Base-by-base conservation (phyloP, 2,888 invertebrate genomes). In the Troides helena region DNA sequence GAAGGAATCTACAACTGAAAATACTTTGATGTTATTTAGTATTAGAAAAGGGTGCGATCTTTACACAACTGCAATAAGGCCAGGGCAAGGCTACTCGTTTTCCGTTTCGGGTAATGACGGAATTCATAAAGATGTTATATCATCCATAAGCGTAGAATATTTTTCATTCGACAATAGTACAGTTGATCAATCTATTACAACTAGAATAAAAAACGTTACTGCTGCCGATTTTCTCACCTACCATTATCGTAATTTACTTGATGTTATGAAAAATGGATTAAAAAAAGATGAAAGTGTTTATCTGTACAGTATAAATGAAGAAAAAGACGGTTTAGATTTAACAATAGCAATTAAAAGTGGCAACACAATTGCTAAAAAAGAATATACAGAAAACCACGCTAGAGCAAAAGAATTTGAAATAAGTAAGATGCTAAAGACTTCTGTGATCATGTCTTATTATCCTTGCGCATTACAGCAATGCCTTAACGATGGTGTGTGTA, bases 61-160 rank as follows among this genome's bases (percentile, higher is more conserved):
- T 72, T 95, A 96, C 77, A 95, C 97, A 17, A 95, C 94, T 61
- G 93, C 94, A 76, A 94, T 96, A 71, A 95, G 95, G 73, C 95
- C 96, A 62, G 95, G 95, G 30, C 94, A 95, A 82, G 96, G 96
- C 12, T 96, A 96, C 81, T 95, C 96, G 0, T 93, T 98, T 77
- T 96, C 95, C 46, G 95, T 98, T 0, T 95, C 95, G 12, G 98
- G 98, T 1, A 98, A 97, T 83, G 99, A 99, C 86, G 98, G 99
- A 0, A 95, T 95, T 75, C 98, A 98, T 81, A 94, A 94, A 69
- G 96, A 97, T 85, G 98, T 98, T 0, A 91, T 95, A n/a, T 98
- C 98, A 1, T 96, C 96, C 10, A 95, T 98, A 4, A 96, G 96
- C 7, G 95, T 99, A 0, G 96, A 97, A 81, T 97, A 98, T 80